Base-by-base conservation (phyloP, 2,113 vertebrate genomes). In the Microtus oregoni region DNA sequence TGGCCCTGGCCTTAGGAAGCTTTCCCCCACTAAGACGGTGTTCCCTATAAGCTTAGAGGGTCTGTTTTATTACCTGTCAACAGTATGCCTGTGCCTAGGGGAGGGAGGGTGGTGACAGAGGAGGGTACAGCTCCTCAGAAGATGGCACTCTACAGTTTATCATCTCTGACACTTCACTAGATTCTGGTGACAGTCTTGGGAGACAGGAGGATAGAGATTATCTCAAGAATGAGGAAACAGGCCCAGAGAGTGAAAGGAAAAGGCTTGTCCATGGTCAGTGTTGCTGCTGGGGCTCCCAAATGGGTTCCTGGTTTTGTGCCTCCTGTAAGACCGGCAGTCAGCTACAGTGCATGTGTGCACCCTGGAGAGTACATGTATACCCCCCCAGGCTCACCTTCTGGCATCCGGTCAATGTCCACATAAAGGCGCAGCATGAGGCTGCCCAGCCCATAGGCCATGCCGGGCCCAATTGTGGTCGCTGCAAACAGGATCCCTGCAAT, bases 401-500 rank as follows among this genome's bases (percentile, higher is more conserved):
- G 19, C 13, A 99, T 63, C 86, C 99, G 99, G 98, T 99, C 98
- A 4, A 99, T 98, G 98, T 99, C 99, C 0, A 99, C 99, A 1
- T 99, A 99, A 20, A 99, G 98, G 0, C 98, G 97, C 3, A 99
- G 97, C 98, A 99, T 99, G 85, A 98, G 38, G 6, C 99, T 98
- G 0, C 99, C 99, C 92, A 99, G 98, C 95, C 99, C 96, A 89
- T 99, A 99, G 47, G 99, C 99, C 11, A 99, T 30, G 2, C 99
- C 99, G 0, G 99, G 99, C 2, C 99, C 99, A 0, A 99, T 97
- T 67, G 99, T 96, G 0, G 99, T 99, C 52, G 98, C 96, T 0
- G 99, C 99, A 90, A 99, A 99, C 52, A 99, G 95, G 98, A 99
- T 98, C 0, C 99, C 99, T 99, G 97, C 0, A 63, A 97, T 44